Evolutionary conservation across 2,888 invertebrate species (phyloP), one percentile per base, ranked within the genome.

Genomic region (Gandaritis pyraliata): DNA sequence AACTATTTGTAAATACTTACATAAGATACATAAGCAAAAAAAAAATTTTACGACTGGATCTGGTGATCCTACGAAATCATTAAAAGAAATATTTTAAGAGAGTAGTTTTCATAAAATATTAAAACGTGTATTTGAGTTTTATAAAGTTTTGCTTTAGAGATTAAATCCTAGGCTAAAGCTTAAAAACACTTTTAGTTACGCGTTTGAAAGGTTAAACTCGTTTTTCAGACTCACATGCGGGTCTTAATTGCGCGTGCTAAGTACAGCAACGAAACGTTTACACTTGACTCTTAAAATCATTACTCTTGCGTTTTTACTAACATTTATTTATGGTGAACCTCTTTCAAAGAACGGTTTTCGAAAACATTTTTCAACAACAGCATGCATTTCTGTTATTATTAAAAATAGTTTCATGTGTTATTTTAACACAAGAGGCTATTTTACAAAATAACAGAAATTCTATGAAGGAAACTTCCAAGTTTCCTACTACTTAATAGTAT

Each of bases 281-380:
- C 78, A 80, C 76, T 82, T 79, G 71, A 75, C 76, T 82, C 83
- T 86, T 82, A 78, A 85, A 87, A 86, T 84, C 85, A 86, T 87
- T 84, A 86, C 86, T 86, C 74, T 81, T 81, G 72, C 83, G 76
- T 87, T 87, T 60, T 89, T 83, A 86, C 87, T 85, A 86, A 81
- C 78, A 84, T 87, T 87, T 86, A 84, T 85, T 83, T 83, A 77
- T 75, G 73, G 69, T 60, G 72, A 33, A n/a, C 7, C 38, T 23
- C n/a, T 10, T 53, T 59, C 48, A 36, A 33, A 33, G 47, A 59
- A 58, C 5, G 23, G 23, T 23, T 1, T 23, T 23, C 5, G 23
- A 23, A 23, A n/a, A n/a, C n/a, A n/a, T n/a, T n/a, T n/a, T n/a
- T n/a, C n/a, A n/a, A n/a, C n/a, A n/a, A n/a, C n/a, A n/a, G n/a